Conservation (phyloP, 2,113 vertebrate genomes). For the Stomatorhinus ivindoensis region DNA sequence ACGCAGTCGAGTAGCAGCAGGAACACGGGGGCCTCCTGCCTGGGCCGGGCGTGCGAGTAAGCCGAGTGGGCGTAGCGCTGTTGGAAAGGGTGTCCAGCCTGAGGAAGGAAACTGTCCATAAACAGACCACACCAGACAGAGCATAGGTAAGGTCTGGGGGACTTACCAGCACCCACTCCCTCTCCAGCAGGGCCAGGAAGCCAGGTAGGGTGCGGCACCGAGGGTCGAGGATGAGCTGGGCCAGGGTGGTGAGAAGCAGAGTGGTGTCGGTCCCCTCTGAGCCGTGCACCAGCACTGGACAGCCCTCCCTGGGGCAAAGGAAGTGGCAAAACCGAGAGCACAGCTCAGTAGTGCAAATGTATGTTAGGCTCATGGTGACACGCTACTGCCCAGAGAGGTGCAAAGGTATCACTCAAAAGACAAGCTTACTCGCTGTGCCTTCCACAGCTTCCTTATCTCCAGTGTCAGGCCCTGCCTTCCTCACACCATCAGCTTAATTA, state of each 20-base stretch:
- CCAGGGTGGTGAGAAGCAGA: constrained; percentile 71
- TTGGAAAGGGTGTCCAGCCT: constrained; percentile 79
- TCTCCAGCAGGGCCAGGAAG: constrained; percentile 73
- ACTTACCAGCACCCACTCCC: constrained; percentile 78
- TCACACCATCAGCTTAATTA: no score
- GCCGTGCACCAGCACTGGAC: constrained; percentile 70
- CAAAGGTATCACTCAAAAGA: not conserved
- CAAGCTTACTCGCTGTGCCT: not conserved
- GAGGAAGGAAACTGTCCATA: not conserved
- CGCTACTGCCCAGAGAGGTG: not conserved
- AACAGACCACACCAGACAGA: not conserved
- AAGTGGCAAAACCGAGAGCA: not conserved
- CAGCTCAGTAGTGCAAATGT: not conserved
- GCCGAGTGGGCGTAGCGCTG: constrained; percentile 67
- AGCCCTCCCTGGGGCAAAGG: constrained; percentile 58
- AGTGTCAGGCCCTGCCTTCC: not conserved
- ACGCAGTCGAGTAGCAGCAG: constrained; percentile 80
- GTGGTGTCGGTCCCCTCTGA: constrained; percentile 70
- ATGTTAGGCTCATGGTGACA: not conserved
- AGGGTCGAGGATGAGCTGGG: constrained; percentile 76
- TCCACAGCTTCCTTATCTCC: not conserved
- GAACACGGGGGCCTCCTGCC: constrained; percentile 71
- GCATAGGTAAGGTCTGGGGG: not conserved
- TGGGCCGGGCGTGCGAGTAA: constrained; percentile 61
- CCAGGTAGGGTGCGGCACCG: constrained; percentile 63